A percentile compares a stretch with the other conserved stretches of the same genome.
These are phyloP conservation scores for Bombus consobrinus DNA, from an alignment of 1,140 invertebrate species.

Conservation along the genomic window DNA sequence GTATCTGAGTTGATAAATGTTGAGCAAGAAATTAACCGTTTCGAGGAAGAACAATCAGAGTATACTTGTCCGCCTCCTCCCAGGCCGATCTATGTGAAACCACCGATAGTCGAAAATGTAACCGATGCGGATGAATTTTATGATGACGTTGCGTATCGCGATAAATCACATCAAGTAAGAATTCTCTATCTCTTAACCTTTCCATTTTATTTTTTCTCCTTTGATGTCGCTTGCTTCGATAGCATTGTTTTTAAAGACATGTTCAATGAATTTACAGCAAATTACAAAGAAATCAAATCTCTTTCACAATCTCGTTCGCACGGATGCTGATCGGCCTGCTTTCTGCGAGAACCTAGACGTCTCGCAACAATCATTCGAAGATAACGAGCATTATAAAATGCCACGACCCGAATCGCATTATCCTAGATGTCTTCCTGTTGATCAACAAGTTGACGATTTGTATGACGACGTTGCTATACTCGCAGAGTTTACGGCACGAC, in stretches of 20 bases:
- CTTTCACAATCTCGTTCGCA: no score
- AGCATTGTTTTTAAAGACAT: neutral
- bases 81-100: conserved; percentile 62
- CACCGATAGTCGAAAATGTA: conserved; percentile 5
- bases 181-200: neutral
- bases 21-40: conserved; percentile 6
- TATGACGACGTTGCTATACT: conserved; percentile 76
- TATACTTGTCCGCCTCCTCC: conserved; percentile 70
- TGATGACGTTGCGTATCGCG: conserved; percentile 63
- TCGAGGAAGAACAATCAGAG: conserved; percentile 46
- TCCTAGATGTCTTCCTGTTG: neutral
- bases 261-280: neutral
- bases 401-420: conserved; percentile 60
- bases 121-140: conserved; percentile 60
- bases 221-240: neutral
- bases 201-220: neutral
- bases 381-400: conserved; percentile 73
- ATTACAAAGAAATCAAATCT: neutral
- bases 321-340: neutral
- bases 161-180: neutral
- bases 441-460: conserved; percentile 58
- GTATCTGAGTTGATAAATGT: conserved; percentile 31
- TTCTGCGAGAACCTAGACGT: neutral
- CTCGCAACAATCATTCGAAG: neutral
- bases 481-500: conserved; percentile 64